Evolutionary conservation across 2,888 invertebrate genomes (phyloP).

Genomic region (Drosophila buzzatii): DNA sequence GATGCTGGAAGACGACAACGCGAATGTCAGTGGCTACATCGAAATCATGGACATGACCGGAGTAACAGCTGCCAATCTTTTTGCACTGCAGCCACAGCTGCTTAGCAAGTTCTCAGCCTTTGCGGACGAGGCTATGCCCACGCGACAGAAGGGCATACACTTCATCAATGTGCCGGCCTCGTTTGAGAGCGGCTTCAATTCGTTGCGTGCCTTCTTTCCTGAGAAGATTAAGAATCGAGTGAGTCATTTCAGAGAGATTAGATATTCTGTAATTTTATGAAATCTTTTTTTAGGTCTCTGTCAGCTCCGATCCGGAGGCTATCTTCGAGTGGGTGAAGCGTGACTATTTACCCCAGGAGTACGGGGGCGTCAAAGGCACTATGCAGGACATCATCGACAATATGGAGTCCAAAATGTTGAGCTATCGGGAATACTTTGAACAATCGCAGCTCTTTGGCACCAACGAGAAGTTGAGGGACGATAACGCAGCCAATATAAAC

Average conservation of each 20-base stretch:
- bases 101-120: constrained; percentile 88
- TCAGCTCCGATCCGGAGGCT: constrained; percentile 87
- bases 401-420: constrained; percentile 80
- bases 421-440: constrained; percentile 79
- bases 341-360: constrained; percentile 88
- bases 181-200: constrained; percentile 87
- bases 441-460: constrained; percentile 79
- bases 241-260: constrained; percentile 64
- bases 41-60: constrained; percentile 87
- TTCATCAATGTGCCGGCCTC: constrained; percentile 88
- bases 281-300: constrained; percentile 85
- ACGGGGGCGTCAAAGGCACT: constrained; percentile 88
- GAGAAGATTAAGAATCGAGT: constrained; percentile 88
- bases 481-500: constrained; percentile 2
- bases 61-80: constrained; percentile 86
- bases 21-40: constrained; percentile 86
- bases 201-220: constrained; percentile 88
- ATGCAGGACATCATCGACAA: constrained; percentile 81
- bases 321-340: constrained; percentile 88
- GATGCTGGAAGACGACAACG: constrained; percentile 88
- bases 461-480: constrained; percentile 77
- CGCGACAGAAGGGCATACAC: constrained; percentile 88
- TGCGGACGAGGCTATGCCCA: constrained; percentile 88
- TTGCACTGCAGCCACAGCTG: constrained; percentile 87
- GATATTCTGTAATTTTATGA: background rate